A percentile compares a stretch with the other conserved stretches of the same genome.
These are phyloP conservation scores for Tapera naevia DNA, from an alignment of 2,797 vertebrate genomes.

Conservation along the genomic window DNA sequence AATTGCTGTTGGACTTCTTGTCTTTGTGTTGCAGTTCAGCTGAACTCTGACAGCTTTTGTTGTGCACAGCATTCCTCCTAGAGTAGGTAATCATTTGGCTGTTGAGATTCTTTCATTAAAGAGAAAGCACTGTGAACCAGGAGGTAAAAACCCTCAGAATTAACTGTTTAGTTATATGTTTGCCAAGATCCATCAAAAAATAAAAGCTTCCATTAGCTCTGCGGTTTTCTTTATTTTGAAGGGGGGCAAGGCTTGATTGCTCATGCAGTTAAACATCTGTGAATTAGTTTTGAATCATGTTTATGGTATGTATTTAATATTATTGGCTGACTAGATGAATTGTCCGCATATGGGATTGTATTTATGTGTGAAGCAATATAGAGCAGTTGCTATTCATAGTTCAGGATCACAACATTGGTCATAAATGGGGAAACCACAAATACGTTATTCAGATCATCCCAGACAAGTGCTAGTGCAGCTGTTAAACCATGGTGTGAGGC, in stretches of 20 bases:
- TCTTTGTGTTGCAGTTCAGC: background rate
- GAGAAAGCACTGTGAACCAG: background rate
- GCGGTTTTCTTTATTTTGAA: background rate
- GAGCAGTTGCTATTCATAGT: background rate
- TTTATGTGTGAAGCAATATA: background rate
- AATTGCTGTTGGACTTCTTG: background rate
- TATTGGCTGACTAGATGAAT: background rate
- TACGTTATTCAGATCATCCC: background rate
- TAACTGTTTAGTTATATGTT: background rate
- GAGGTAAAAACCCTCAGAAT: background rate
- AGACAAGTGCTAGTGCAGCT: background rate
- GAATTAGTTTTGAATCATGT: background rate
- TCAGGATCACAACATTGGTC: background rate
- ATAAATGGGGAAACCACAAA: background rate
- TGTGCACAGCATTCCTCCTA: background rate
- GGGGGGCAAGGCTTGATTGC: background rate
- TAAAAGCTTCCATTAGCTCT: background rate
- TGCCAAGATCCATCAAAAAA: background rate
- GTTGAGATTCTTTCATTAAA: background rate
- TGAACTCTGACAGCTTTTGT: background rate
- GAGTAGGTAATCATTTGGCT: background rate
- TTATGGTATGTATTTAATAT: background rate
- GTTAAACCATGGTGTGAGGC: background rate
- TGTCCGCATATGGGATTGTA: background rate
- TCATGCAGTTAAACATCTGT: background rate